These are phyloP conservation scores for Aphyosemion australe DNA, from an alignment of 2,113 vertebrate species.

Conservation along the genomic window DNA sequence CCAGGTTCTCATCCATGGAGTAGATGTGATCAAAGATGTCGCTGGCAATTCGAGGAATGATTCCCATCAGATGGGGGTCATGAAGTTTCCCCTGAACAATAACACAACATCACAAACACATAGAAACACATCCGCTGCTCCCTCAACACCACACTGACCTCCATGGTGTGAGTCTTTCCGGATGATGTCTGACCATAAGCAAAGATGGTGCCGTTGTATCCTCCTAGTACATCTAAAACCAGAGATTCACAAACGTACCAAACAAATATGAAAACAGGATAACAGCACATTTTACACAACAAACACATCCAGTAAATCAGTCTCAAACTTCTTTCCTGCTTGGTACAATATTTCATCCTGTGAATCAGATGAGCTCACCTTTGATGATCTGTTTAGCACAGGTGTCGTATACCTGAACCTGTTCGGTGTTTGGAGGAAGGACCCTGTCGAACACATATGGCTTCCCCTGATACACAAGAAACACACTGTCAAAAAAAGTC, in stretches of 20 bases:
- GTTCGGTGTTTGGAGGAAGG: constrained; percentile 87
- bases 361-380: constrained; percentile 77
- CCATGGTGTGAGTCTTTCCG: constrained; percentile 97
- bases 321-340: no score
- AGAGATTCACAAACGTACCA: no score
- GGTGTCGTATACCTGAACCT: constrained; percentile 93
- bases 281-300: no score
- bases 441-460: constrained; percentile 93
- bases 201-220: constrained; percentile 97
- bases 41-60: constrained; percentile 92
- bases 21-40: constrained; percentile 99
- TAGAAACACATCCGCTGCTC: background rate
- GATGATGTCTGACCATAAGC: constrained; percentile 96
- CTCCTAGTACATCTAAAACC: constrained; percentile 84
- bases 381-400: constrained; percentile 96
- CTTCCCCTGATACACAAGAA: constrained; percentile 85
- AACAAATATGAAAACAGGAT: no score
- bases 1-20: constrained; percentile 97
- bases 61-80: constrained; percentile 88
- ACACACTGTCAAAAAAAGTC: constrained; percentile 7
- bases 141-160: constrained; percentile 76
- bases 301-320: no score
- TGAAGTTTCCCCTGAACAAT: constrained; percentile 88
- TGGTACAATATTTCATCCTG: no score
- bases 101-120: background rate